Base-by-base conservation (phyloP, 2,888 invertebrate species). In the Ophion ellenae region DNA sequence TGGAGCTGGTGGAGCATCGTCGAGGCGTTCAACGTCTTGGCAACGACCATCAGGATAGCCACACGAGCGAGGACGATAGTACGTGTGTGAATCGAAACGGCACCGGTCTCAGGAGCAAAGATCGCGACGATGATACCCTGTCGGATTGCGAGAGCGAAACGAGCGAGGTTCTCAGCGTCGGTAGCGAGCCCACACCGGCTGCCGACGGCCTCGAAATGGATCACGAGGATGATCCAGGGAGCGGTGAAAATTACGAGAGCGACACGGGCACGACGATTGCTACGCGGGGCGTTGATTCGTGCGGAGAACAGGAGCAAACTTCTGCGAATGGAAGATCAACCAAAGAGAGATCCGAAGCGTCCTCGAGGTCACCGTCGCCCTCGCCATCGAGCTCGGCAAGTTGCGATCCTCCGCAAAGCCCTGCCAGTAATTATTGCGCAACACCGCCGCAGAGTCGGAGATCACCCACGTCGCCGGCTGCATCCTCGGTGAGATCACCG, bases 81-180 rank as follows among this genome's bases (percentile, higher is more conserved):
- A 53, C 88, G 14, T 87, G 77, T 80, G 84, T 71, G 79, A 89
- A 84, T 85, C 86, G 74, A 75, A 83, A 20, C 81, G 85, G 73
- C 14, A 73, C 82, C 7, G 71, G 79, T 10, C 87, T 84, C 17
- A 20, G 59, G 1, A 45, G 36, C 28, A 78, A 81, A 40, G 84
- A 81, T 75, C 86, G 45, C 86, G 89, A 83, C 75, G 88, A 83
- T 85, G 86, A 92, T 61, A 90, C 64, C 32, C 67, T 83, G 78
- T 88, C 93, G 88, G 94, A 94, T 86, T 93, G 93, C 88, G 94
- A 93, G 81, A 93, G 93, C 87, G 94, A 94, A 83, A 97, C 97
- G 90, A 97, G 97, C 91, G 97, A 97, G 66, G 97, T 97, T 4
- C 92, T 97, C 53, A 97, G 97, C 89, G 97, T 97, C 87, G 97